These are phyloP conservation scores for Hydropsyche tenuis DNA, from an alignment of 1,140 invertebrate genomes.

Conservation along the genomic window DNA sequence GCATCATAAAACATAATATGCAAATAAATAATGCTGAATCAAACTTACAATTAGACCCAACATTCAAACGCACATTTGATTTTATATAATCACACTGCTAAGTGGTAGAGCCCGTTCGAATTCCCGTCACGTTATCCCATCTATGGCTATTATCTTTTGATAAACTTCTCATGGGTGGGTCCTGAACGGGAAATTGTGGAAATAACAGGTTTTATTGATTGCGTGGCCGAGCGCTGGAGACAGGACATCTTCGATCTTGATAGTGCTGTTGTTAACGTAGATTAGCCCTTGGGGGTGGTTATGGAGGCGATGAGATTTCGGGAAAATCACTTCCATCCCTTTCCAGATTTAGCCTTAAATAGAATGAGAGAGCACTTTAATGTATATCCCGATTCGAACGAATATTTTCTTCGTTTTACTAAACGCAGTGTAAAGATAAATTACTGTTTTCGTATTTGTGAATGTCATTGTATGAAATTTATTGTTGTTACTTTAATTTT, in stretches of 20 bases:
- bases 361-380: not conserved
- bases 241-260: constrained; percentile 27
- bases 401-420: constrained; percentile 1
- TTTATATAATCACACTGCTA: no score
- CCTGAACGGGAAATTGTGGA: constrained; percentile 15
- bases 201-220: constrained; percentile 23
- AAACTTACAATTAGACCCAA: no score
- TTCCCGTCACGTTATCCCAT: constrained; percentile 14
- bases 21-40: no score
- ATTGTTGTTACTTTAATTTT: no score
- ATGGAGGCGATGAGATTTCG: not conserved
- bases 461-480: no score
- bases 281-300: not conserved
- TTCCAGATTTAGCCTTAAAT: not conserved
- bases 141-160: constrained; percentile 9
- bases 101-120: not conserved
- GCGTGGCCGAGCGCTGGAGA: constrained; percentile 1
- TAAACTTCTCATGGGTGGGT: constrained; percentile 1
- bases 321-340: not conserved
- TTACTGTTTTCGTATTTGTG: no score
- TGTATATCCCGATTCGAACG: constrained; percentile 1
- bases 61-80: no score
- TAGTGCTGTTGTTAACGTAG: constrained; percentile 19
- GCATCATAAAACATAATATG: no score
- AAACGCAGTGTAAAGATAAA: not conserved